A percentile compares a stretch with the other conserved stretches of the same genome.
Evolutionary conservation across 2,888 invertebrate species (phyloP).

Genomic region (Rotaria magnacalcarata): DNA sequence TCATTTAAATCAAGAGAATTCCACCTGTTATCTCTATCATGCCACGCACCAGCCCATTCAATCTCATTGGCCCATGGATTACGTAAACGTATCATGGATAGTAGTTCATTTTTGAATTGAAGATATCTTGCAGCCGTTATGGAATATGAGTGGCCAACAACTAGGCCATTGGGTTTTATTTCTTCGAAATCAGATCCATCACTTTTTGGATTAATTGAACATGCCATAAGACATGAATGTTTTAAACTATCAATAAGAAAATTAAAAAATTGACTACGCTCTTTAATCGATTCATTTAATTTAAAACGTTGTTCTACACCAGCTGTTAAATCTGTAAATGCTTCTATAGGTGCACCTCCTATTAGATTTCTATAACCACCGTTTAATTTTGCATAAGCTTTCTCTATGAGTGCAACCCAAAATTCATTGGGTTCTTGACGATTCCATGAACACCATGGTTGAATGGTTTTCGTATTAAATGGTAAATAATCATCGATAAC

Average conservation of each 20-base stretch:
- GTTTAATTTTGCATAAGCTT: constrained; percentile 33
- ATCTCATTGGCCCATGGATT: constrained; percentile 56
- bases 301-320: constrained; percentile 61
- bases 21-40: constrained; percentile 51
- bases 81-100: constrained; percentile 52
- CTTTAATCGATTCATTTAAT: constrained; percentile 51
- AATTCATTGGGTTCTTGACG: constrained; percentile 66
- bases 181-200: constrained; percentile 37
- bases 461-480: constrained; percentile 52
- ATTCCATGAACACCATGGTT: constrained; percentile 61
- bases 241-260: constrained; percentile 37
- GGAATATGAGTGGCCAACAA: constrained; percentile 57
- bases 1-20: constrained; percentile 34
- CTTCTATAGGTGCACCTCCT: constrained; percentile 55
- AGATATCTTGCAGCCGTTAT: constrained; percentile 51
- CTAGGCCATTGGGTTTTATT: constrained; percentile 57
- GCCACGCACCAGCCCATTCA: constrained; percentile 58
- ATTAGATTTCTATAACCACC: constrained; percentile 25
- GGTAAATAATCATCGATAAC: constrained; percentile 73
- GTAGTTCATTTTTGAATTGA: constrained; percentile 47
- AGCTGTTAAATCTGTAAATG: constrained; percentile 90
- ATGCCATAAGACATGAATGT: constrained; percentile 44
- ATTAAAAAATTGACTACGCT: constrained; percentile 42
- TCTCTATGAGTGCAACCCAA: constrained; percentile 72
- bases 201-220: constrained; percentile 42